Evolutionary conservation across 2,797 vertebrate genomes (phyloP).

Genomic region (Micropoecilia bifurca): DNA sequence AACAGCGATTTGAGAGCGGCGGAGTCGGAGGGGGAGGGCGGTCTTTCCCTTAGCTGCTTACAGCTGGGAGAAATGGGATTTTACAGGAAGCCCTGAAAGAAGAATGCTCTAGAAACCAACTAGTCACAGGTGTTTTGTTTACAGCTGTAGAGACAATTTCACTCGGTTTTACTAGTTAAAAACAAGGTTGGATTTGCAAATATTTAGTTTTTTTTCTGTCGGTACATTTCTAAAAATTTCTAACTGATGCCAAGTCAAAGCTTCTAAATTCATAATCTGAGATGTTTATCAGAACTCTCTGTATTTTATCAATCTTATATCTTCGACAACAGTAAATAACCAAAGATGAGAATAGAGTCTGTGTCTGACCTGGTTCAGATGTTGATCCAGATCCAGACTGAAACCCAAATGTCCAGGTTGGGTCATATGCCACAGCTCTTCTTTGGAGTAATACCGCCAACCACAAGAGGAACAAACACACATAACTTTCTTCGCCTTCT

Average conservation of each 20-base stretch:
- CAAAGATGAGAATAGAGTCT: background rate
- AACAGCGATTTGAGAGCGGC: constrained; percentile 61
- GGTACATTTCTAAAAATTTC: background rate
- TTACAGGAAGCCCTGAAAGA: constrained; percentile 41
- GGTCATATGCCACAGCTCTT: background rate
- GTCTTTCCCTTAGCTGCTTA: constrained; percentile 46
- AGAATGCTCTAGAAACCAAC: constrained; percentile 5
- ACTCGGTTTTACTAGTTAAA: background rate
- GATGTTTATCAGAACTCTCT: background rate
- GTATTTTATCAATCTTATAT: background rate
- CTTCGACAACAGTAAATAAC: background rate
- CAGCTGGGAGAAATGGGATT: constrained; percentile 46
- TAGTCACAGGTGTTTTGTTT: background rate
- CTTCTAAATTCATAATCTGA: background rate
- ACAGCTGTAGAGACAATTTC: background rate
- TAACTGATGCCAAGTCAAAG: background rate
- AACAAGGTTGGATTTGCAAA: background rate
- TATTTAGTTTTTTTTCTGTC: background rate
- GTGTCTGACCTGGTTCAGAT: background rate
- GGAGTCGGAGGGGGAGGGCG: constrained; percentile 10
- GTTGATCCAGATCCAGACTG: background rate
- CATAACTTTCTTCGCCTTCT: background rate
- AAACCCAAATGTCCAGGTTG: background rate
- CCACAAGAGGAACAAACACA: background rate
- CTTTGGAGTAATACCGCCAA: background rate